These are phyloP conservation scores for Grammomys dolichurus DNA, from an alignment of 2,113 vertebrate species.

Conservation along the genomic window DNA sequence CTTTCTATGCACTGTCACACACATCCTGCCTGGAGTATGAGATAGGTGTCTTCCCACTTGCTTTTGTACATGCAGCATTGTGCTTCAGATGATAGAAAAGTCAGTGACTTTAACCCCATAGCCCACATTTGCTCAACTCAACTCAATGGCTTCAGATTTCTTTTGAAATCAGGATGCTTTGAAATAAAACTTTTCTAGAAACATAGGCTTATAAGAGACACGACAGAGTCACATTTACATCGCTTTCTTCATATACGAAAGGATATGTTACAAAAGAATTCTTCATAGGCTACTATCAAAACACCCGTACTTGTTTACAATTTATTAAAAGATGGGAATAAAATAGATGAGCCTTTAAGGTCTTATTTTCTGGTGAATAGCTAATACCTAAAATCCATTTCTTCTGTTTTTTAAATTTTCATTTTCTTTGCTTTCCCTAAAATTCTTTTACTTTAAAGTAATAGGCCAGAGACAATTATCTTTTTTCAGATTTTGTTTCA, in stretches of 20 bases:
- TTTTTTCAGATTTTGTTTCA: constrained; percentile 44
- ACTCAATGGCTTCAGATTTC: constrained; percentile 50
- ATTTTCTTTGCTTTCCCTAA: background rate
- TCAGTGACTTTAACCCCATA: constrained; percentile 36
- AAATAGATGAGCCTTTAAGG: background rate
- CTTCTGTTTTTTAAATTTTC: background rate
- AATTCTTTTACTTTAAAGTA: constrained; percentile 16
- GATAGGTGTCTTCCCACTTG: background rate
- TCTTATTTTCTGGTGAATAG: constrained; percentile 53
- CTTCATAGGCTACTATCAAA: constrained; percentile 58
- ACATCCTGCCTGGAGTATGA: constrained; percentile 32
- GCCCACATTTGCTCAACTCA: background rate
- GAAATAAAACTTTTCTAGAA: constrained; percentile 56
- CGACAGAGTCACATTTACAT: constrained; percentile 61
- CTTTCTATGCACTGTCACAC: constrained; percentile 46
- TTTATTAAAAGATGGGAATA: constrained; percentile 51
- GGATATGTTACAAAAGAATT: constrained; percentile 4
- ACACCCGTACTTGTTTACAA: constrained; percentile 30
- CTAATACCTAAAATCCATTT: constrained; percentile 20
- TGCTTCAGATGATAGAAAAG: background rate
- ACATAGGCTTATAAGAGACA: constrained; percentile 28
- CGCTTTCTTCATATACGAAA: constrained; percentile 42
- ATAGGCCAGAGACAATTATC: background rate
- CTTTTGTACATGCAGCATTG: constrained; percentile 39
- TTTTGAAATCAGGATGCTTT: constrained; percentile 64